Evolutionary conservation across 2,797 vertebrate genomes (phyloP).

Genomic region (Clarias laeviceps): DNA sequence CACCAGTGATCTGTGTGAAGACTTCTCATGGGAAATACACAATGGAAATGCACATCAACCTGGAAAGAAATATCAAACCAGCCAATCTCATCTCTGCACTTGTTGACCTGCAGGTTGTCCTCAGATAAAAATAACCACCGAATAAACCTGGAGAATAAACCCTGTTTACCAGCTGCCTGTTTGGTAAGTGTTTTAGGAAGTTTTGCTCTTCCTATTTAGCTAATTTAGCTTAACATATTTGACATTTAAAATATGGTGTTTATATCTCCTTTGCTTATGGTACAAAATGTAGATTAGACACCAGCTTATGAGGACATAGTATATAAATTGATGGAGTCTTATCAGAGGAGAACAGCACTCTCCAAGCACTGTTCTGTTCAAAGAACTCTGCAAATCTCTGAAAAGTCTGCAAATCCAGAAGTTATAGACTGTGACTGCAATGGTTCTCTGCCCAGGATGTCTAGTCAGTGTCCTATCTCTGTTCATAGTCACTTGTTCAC

Average conservation of each 20-base stretch:
- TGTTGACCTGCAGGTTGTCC: constrained; percentile 67
- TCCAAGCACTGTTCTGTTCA: constrained; percentile 11
- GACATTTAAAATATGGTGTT: constrained; percentile 24
- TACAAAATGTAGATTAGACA: constrained; percentile 40
- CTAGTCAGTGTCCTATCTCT: background rate
- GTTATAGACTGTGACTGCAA: background rate
- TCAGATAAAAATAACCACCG: constrained; percentile 74
- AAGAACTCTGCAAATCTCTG: background rate
- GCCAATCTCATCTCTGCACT: constrained; percentile 59
- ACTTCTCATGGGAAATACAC: constrained; percentile 68
- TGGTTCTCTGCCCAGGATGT: background rate
- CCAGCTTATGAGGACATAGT: constrained; percentile 30
- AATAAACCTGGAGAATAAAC: constrained; percentile 68
- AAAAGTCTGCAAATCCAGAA: background rate
- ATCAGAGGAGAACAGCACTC: constrained; percentile 42
- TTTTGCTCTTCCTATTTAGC: background rate
- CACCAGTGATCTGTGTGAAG: background rate
- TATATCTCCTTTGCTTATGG: constrained; percentile 26
- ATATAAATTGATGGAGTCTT: constrained; percentile 20
- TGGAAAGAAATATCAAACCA: constrained; percentile 57
- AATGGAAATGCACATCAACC: constrained; percentile 70
- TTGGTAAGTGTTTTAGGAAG: constrained; percentile 64
- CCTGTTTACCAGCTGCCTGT: constrained; percentile 76
- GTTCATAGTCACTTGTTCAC: background rate
- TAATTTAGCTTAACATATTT: constrained; percentile 31